These are phyloP conservation scores for Tapera naevia DNA, from an alignment of 2,797 vertebrate genomes.

Conservation along the genomic window DNA sequence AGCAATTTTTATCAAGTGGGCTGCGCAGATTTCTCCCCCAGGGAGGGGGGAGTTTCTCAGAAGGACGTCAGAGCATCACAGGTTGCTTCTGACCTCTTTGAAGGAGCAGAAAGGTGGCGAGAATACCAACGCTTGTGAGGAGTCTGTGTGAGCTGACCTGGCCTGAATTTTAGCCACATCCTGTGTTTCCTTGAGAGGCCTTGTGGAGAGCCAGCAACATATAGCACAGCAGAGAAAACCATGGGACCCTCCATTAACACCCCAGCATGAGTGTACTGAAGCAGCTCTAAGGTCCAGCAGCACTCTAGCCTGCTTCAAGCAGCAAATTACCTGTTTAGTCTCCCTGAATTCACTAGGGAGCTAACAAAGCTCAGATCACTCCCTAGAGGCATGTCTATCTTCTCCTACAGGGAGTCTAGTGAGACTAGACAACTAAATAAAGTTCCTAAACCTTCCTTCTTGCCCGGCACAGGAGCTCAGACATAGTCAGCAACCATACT, in stretches of 20 bases:
- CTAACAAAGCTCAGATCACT: background rate
- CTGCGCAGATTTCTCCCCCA: background rate
- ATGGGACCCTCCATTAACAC: background rate
- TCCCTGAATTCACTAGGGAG: background rate
- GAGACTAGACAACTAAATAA: background rate
- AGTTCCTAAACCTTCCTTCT: background rate
- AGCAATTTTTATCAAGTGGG: background rate
- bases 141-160: background rate
- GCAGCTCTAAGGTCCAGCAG: background rate
- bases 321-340: background rate
- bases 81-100: background rate
- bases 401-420: background rate
- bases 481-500: background rate
- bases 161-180: background rate
- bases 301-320: background rate
- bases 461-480: background rate
- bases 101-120: background rate
- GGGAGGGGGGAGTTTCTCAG: background rate
- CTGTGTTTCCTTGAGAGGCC: background rate
- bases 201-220: background rate
- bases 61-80: background rate
- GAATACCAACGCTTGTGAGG: background rate
- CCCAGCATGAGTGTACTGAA: background rate
- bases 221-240: background rate
- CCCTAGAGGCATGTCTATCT: background rate